Evolutionary conservation across 2,113 vertebrate genomes (phyloP).

Genomic region (Salvelinus namaycush): DNA sequence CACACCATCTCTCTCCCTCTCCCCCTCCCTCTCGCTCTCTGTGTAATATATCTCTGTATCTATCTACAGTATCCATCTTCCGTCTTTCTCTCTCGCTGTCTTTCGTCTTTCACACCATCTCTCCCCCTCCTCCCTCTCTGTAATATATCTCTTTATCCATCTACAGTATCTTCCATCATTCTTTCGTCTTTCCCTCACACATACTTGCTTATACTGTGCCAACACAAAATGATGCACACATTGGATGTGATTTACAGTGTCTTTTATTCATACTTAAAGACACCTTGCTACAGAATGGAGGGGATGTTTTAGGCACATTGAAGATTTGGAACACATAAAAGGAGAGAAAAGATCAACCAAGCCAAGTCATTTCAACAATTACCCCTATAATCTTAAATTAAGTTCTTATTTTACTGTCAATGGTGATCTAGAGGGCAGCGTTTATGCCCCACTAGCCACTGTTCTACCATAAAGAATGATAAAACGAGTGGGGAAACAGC

Average conservation of each 20-base stretch:
- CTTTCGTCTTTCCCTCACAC: neutral
- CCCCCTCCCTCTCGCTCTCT: neutral
- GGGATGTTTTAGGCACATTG: neutral
- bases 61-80: neutral
- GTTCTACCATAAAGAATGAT: slow-evolving; percentile 56
- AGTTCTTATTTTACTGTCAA: slow-evolving; percentile 55
- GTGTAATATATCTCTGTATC: slow-evolving; percentile 16
- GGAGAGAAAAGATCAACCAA: slow-evolving; percentile 39
- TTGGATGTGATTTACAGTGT: neutral
- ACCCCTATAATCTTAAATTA: slow-evolving; percentile 45
- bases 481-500: slow-evolving; percentile 28
- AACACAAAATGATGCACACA: neutral
- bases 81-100: slow-evolving; percentile 3
- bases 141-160: slow-evolving; percentile 16
- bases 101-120: neutral
- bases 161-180: neutral
- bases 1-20: slow-evolving; percentile 35
- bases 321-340: slow-evolving; percentile 19
- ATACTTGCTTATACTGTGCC: slow-evolving; percentile 3
- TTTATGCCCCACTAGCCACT: slow-evolving; percentile 63
- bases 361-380: slow-evolving; percentile 56
- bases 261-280: neutral
- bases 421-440: slow-evolving; percentile 44
- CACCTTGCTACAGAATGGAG: neutral
- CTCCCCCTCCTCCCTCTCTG: neutral